Conservation (phyloP, 1,140 invertebrate genomes). For the Tetragonula clypearis region DNA sequence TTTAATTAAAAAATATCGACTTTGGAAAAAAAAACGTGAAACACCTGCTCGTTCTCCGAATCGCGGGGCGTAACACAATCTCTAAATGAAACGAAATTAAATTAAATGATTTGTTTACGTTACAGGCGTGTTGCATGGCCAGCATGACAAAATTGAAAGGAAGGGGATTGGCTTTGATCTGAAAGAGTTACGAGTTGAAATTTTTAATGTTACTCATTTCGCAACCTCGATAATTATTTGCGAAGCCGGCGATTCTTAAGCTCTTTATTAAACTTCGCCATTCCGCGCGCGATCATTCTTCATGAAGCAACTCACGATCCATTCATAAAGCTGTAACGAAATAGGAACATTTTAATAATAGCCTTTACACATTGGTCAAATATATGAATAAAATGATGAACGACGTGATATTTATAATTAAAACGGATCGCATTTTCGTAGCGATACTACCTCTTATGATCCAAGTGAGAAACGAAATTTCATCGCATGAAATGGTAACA, state of each 20-base stretch:
- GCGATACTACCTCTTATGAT: too few relatives aligned
- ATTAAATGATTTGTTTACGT: not conserved
- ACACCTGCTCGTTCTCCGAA: not conserved
- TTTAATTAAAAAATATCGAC: conserved; percentile 25
- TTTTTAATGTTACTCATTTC: not conserved
- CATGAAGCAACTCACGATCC: not conserved
- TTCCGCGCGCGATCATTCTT: not conserved
- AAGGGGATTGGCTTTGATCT: not conserved
- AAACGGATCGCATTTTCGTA: not conserved
- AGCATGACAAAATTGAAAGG: not conserved
- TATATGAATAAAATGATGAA: not conserved
- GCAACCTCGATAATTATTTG: too few relatives aligned
- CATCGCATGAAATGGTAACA: not conserved
- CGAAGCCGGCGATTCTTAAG: too few relatives aligned
- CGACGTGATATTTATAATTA: not conserved
- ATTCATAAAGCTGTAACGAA: not conserved
- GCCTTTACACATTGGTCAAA: not conserved
- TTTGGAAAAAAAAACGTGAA: not conserved
- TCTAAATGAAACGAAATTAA: not conserved
- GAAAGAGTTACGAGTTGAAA: not conserved
- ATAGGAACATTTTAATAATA: not conserved
- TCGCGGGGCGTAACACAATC: not conserved
- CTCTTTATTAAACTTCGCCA: not conserved
- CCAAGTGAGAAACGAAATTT: not conserved
- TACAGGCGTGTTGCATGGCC: not conserved